Percentiles rank a stretch among this genome's conserved stretches.
phyloP scores from a whole-genome alignment of 2,888 invertebrate genomes.

The Polietes domitor region DNA sequence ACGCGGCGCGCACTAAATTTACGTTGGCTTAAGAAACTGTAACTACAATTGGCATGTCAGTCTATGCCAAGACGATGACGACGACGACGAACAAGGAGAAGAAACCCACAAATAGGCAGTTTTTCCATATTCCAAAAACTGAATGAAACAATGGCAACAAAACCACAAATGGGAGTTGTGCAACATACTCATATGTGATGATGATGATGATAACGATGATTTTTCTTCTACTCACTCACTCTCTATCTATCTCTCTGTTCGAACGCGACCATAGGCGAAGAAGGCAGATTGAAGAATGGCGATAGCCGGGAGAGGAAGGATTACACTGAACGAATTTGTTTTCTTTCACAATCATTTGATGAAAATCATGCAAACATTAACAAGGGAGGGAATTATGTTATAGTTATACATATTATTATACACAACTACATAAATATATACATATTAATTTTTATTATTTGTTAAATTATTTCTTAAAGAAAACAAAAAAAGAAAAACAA shows the following conservation, averaged over 20 bases:
- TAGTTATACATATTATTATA: slow-evolving; percentile 35
- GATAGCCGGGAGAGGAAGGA: not conserved
- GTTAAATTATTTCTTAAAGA: slow-evolving; percentile 38
- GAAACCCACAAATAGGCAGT: not conserved
- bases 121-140: not conserved
- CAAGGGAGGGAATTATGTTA: slow-evolving; percentile 33
- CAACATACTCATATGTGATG: slow-evolving; percentile 25
- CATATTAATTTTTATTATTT: slow-evolving; percentile 24
- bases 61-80: not conserved
- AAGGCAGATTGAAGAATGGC: not conserved
- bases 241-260: not conserved
- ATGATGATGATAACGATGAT: not conserved
- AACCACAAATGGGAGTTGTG: slow-evolving; percentile 25
- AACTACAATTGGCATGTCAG: not conserved
- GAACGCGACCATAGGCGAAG: not conserved
- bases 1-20: not conserved
- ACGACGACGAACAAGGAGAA: not conserved
- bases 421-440: slow-evolving; percentile 10
- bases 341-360: slow-evolving; percentile 17
- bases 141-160: not conserved
- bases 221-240: not conserved
- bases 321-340: not conserved
- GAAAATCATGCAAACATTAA: not conserved
- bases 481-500: slow-evolving; percentile 9
- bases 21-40: slow-evolving; percentile 6